phyloP scores from a whole-genome alignment of 2,888 invertebrate species.

The Melieria picta region DNA sequence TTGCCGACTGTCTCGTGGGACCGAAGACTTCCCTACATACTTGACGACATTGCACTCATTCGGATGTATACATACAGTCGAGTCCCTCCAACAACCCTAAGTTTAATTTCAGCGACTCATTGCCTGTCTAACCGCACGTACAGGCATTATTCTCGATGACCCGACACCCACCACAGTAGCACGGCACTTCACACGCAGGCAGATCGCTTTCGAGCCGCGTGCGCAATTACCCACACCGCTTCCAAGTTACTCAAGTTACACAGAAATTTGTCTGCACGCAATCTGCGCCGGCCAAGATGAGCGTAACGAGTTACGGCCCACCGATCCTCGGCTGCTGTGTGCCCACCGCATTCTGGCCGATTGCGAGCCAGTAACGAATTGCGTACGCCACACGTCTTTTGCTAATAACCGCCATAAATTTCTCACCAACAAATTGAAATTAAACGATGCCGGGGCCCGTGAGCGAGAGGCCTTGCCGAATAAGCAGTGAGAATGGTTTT shows the following conservation, averaged over 20 bases:
- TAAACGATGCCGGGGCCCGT: slow-evolving; percentile 50
- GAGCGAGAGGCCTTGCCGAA: background rate
- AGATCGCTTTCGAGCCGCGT: background rate
- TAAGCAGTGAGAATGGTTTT: background rate
- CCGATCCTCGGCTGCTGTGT: background rate
- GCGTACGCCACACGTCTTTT: slow-evolving; percentile 29
- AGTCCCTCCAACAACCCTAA: too few relatives aligned
- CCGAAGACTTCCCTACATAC: too few relatives aligned
- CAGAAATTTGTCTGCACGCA: slow-evolving; percentile 57
- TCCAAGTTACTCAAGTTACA: slow-evolving; percentile 64
- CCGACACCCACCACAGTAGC: too few relatives aligned
- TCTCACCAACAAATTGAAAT: slow-evolving; percentile 62
- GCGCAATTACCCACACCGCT: slow-evolving; percentile 41
- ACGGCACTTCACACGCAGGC: background rate
- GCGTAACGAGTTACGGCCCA: slow-evolving; percentile 2
- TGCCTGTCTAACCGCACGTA: too few relatives aligned
- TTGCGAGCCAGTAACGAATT: slow-evolving; percentile 19
- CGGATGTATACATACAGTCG: too few relatives aligned
- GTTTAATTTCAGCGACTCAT: too few relatives aligned
- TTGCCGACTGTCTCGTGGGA: too few relatives aligned
- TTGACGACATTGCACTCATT: too few relatives aligned
- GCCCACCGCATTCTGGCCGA: background rate
- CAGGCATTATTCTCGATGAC: too few relatives aligned
- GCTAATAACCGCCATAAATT: slow-evolving; percentile 65
- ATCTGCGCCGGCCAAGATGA: background rate